Evolutionary conservation across 2,113 vertebrate species (phyloP).

Genomic region (Calidris pygmaea): DNA sequence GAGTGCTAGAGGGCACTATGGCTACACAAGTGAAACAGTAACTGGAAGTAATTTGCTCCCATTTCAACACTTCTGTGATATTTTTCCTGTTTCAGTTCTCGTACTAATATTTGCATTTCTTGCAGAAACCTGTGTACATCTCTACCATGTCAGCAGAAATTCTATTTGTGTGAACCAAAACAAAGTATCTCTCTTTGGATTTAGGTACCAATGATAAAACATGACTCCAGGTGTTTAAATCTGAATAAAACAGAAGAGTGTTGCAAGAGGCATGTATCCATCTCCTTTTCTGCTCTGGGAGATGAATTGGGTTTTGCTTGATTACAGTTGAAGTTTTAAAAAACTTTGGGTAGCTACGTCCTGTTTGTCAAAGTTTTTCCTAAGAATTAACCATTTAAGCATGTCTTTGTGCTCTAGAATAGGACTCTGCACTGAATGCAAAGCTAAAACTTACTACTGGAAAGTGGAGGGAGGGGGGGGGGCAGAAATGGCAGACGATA

Average conservation of each 20-base stretch:
- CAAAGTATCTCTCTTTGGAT: slow-evolving; percentile 13
- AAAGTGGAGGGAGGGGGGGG: neutral
- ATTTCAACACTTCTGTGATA: slow-evolving; percentile 24
- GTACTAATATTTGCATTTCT: slow-evolving; percentile 62
- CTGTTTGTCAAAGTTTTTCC: neutral
- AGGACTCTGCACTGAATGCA: neutral
- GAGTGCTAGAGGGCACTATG: slow-evolving; percentile 63
- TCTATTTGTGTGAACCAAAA: neutral
- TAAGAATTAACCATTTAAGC: neutral
- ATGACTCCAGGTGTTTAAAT: neutral
- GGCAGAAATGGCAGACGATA: neutral
- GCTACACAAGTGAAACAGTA: slow-evolving; percentile 18
- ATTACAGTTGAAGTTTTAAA: neutral
- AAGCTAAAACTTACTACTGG: neutral
- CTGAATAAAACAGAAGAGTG: neutral
- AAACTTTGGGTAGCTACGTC: neutral
- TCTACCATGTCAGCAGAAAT: slow-evolving; percentile 50
- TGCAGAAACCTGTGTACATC: slow-evolving; percentile 28
- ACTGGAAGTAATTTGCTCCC: neutral
- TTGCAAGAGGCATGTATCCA: neutral
- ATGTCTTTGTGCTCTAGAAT: neutral
- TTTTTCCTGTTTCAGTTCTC: slow-evolving; percentile 44
- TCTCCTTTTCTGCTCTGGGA: neutral
- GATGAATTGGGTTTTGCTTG: neutral
- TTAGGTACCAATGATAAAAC: neutral